These are phyloP conservation scores for Drosophila mojavensis DNA, from an alignment of 1,140 invertebrate species.

Conservation along the genomic window DNA sequence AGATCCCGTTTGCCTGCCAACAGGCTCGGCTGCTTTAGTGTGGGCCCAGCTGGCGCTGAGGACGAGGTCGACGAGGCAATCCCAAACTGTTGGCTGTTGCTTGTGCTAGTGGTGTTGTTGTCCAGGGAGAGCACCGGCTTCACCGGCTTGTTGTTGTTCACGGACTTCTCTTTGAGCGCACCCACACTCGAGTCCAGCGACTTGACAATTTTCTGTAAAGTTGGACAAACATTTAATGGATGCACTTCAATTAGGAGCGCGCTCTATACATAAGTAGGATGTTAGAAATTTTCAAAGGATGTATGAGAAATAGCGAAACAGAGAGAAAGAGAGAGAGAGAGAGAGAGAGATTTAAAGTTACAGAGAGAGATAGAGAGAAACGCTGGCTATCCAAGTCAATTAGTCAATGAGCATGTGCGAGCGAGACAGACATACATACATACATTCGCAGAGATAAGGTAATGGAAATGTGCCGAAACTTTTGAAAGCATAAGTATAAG, in stretches of 20 bases:
- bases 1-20: conserved; percentile 63
- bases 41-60: conserved; percentile 6
- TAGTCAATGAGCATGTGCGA: conserved; percentile 56
- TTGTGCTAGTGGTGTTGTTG: conserved; percentile 40
- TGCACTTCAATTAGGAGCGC: conserved; percentile 22
- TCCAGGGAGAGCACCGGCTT: conserved; percentile 78
- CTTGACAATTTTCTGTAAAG: conserved; percentile 80
- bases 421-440: neutral
- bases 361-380: conserved; percentile 23
- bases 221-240: conserved; percentile 35
- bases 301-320: conserved; percentile 20
- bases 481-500: conserved; percentile 31
- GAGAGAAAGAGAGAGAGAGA: conserved; percentile 21
- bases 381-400: conserved; percentile 43
- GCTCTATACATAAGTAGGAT: conserved; percentile 29
- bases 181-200: conserved; percentile 71
- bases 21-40: conserved; percentile 49
- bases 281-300: conserved; percentile 12
- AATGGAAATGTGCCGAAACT: conserved; percentile 44
- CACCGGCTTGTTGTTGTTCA: conserved; percentile 83
- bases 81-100: conserved; percentile 6
- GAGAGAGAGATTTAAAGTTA: neutral
- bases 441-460: conserved; percentile 3
- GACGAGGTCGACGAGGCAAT: neutral
- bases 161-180: conserved; percentile 70